phyloP scores from a whole-genome alignment of 2,113 vertebrate species.

The Galeopterus variegatus region DNA sequence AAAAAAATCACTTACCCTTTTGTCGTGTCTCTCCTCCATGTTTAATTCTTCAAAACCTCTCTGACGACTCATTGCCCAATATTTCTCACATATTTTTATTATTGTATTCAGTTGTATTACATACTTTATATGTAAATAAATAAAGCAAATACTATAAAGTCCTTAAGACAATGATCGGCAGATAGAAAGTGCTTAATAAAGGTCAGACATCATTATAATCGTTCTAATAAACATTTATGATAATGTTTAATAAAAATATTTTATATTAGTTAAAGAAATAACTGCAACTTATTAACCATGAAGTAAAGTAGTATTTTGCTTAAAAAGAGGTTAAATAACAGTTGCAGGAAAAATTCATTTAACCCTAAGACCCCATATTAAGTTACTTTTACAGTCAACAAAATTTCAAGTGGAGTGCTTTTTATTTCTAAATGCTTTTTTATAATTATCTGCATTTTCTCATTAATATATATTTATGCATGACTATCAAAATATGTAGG shows the following conservation, averaged over 20 bases:
- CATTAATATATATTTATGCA: slow-evolving; percentile 50
- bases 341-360: slow-evolving; percentile 32
- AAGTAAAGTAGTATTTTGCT: slow-evolving; percentile 14
- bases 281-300: not conserved
- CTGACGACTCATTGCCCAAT: not conserved
- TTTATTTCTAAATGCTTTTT: slow-evolving; percentile 31
- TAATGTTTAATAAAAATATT: not conserved
- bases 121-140: not conserved
- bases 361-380: not conserved
- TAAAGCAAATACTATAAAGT: not conserved
- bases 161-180: not conserved
- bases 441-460: not conserved
- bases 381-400: slow-evolving; percentile 48
- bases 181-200: not conserved
- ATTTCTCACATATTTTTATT: not conserved
- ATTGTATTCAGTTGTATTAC: not conserved
- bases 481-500: slow-evolving; percentile 16
- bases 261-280: slow-evolving; percentile 3
- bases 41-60: not conserved
- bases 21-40: not conserved
- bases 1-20: not conserved
- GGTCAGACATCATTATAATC: not conserved
- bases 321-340: slow-evolving; percentile 38
- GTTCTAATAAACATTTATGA: slow-evolving; percentile 3
- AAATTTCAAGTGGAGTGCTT: slow-evolving; percentile 18